Percentiles rank a stretch among this genome's conserved stretches.
phyloP scores from a whole-genome alignment of 2,113 vertebrate genomes.

The Trogon surrucura region DNA sequence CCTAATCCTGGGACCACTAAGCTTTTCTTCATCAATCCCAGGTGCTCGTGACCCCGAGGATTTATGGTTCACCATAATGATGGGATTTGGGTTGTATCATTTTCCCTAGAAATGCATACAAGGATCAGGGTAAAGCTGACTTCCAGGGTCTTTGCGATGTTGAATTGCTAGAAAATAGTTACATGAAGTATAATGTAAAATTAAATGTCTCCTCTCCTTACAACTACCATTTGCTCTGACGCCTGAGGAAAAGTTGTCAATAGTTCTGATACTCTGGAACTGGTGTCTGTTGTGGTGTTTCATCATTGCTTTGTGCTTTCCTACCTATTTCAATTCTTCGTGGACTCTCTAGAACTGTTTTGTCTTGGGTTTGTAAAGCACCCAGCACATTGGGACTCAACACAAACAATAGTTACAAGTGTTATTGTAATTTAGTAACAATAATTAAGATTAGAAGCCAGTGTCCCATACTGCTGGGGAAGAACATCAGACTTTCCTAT shows the following conservation, averaged over 20 bases:
- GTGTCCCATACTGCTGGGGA: neutral
- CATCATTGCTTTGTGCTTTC: neutral
- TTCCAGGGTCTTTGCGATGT: neutral
- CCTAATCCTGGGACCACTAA: neutral
- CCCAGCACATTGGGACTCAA: neutral
- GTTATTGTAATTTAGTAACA: neutral
- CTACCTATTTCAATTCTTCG: neutral
- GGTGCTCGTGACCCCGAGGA: neutral
- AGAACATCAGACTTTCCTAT: neutral
- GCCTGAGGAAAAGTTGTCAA: neutral
- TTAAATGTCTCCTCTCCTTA: neutral
- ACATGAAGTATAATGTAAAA: neutral
- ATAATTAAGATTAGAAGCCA: neutral
- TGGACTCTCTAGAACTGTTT: neutral
- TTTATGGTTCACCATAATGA: neutral
- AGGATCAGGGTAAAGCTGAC: neutral
- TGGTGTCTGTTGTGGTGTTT: neutral
- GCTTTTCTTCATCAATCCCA: constrained; percentile 15
- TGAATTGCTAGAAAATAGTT: neutral
- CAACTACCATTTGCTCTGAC: neutral
- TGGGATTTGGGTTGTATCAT: neutral
- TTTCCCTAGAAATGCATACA: neutral
- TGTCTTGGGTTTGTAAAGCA: neutral
- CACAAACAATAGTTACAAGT: neutral
- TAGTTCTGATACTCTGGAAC: neutral